Evolutionary conservation across 2,113 vertebrate genomes (phyloP).

Genomic region (Monopterus albus): DNA sequence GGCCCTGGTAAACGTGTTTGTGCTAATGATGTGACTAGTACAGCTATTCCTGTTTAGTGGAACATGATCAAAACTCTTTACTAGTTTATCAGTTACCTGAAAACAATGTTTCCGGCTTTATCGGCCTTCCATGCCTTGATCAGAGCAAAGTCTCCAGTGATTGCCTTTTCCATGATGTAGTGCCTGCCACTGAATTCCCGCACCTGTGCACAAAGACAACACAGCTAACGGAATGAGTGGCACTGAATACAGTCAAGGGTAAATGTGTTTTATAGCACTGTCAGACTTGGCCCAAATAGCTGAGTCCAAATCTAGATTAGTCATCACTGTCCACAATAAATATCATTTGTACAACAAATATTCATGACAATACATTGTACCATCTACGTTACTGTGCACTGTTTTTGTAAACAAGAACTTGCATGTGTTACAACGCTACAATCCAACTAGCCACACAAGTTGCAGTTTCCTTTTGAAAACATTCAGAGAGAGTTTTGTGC

Average conservation of each 20-base stretch:
- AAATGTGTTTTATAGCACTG: constrained; percentile 1
- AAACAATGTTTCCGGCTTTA: constrained; percentile 92
- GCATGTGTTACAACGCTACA: neutral
- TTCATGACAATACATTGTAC: neutral
- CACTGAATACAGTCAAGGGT: neutral
- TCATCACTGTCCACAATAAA: neutral
- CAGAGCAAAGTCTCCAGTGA: constrained; percentile 95
- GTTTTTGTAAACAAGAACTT: neutral
- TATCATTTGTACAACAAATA: neutral
- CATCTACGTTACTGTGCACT: neutral
- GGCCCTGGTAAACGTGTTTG: neutral
- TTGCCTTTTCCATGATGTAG: constrained; percentile 94
- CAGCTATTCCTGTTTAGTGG: neutral
- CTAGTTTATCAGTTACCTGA: constrained; percentile 85
- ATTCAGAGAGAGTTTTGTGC: neutral
- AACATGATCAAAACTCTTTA: neutral
- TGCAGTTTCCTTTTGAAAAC: neutral
- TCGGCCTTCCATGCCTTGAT: constrained; percentile 98
- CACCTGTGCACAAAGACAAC: constrained; percentile 81
- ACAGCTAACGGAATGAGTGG: neutral
- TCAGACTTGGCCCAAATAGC: neutral
- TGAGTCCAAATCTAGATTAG: neutral
- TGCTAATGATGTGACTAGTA: neutral
- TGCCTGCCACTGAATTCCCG: constrained; percentile 90
- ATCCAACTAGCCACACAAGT: neutral